Percentiles rank a stretch among this genome's conserved stretches.
These are phyloP conservation scores for Coleophora deauratella DNA, from an alignment of 2,888 invertebrate genomes.

Conservation along the genomic window DNA sequence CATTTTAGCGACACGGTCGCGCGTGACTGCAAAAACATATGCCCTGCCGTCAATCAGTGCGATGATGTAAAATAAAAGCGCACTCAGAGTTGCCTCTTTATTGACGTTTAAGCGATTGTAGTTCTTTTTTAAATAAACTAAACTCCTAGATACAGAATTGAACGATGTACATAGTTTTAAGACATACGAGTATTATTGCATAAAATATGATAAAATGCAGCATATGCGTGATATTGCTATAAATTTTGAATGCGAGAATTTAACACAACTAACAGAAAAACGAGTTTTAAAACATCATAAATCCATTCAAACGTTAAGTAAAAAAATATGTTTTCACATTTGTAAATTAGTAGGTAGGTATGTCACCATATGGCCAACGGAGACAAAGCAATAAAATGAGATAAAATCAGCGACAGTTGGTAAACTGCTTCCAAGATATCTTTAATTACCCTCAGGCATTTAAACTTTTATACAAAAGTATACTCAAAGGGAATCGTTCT, in stretches of 20 bases:
- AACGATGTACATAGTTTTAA: no score
- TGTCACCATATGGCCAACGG: slow-evolving; percentile 49
- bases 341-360: slow-evolving; percentile 27
- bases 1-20: slow-evolving; percentile 46
- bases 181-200: no score
- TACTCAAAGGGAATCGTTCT: neutral
- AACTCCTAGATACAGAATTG: no score
- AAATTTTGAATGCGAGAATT: neutral
- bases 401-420: slow-evolving; percentile 52
- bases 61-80: slow-evolving; percentile 12
- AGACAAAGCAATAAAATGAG: slow-evolving; percentile 36
- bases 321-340: slow-evolving; percentile 3
- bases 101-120: no score
- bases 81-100: no score
- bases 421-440: slow-evolving; percentile 25
- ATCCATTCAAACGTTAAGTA: neutral
- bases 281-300: neutral
- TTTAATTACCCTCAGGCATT: slow-evolving; percentile 22
- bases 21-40: slow-evolving; percentile 56
- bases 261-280: neutral
- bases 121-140: no score
- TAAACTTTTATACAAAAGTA: slow-evolving; percentile 9
- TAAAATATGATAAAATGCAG: neutral
- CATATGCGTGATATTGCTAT: neutral
- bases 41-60: slow-evolving; percentile 35